Evolutionary conservation across 2,888 invertebrate genomes (phyloP), one percentile per base, ranked within the genome.

Genomic region (Cerceris rybyensis): DNA sequence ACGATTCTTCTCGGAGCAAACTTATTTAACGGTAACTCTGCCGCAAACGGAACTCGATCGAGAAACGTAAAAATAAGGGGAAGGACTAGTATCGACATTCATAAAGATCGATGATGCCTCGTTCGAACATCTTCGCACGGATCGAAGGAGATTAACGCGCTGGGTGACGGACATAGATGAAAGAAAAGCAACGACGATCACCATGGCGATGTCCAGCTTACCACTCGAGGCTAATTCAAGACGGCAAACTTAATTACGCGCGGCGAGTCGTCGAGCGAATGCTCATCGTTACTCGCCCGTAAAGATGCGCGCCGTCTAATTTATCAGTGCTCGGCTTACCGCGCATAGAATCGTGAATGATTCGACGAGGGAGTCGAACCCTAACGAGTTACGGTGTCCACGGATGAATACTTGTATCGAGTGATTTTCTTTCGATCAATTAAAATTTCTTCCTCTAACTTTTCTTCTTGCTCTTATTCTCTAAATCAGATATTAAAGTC

Each of bases 41-140:
- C 73, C 75, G 63, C 66, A 75, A 75, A 64, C 70, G 82, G 65
- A 69, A 70, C 75, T 75, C 72, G 72, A 82, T 82, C 57, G 81
- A 64, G 17, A 70, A 68, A 61, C 46, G 78, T 68, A 76, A 78
- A 83, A 84, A 84, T 81, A 69, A 63, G 70, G 70, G 73, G 71
- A 61, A 39, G 66, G 65, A 9, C 46, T 50, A 13, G 74, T 43
- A 63, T 13, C 66, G 63, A 63, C 60, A 58, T 66, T 73, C 75
- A 82, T 76, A 84, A 83, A 83, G 83, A 83, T 83, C 83, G 83
- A 84, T 84, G 83, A 72, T 84, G 74, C 43, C 17, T 57, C 75
- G 81, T 71, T 75, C 61, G 77, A 60, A 70, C 67, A 50, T 83
- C 78, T 39, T 70, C 70, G 81, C 77, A 71, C 75, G 79, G 71